Evolutionary conservation across 2,797 vertebrate species (phyloP), one percentile per base, ranked within the genome.

Genomic region (Amblyraja radiata): DNA sequence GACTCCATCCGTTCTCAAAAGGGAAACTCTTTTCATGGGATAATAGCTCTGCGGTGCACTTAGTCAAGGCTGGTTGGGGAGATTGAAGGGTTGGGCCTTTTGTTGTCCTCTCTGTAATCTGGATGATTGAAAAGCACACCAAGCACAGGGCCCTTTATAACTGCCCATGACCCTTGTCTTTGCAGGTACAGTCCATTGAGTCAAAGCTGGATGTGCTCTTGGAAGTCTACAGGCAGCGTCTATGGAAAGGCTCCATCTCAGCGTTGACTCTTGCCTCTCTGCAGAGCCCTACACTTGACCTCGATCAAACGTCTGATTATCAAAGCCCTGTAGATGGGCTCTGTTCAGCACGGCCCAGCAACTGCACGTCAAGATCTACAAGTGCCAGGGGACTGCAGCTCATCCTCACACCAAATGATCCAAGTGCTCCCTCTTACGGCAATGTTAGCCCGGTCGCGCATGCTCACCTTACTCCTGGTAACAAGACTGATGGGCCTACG

Each of bases 221-320:
- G 80, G 99, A 99, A 94, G 98, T 99, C 94, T 99, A 99, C 93
- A 97, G 98, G 13, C 98, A 99, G 95, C 98, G 98, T 94, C 95
- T 99, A 94, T 96, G 97, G 77, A 99, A 99, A 96, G 98, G 99
- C 94, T 97, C 98, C 0, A 97, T 98, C 1, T 99, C 98, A 0
- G 97, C 98, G 1, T 97, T 99, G 94, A 96, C 98, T 0, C 96
- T 99, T 93, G 97, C 98, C 94, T 98, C 99, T 6, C 96, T 98
- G 95, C 97, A 97, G 94, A 97, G 96, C 95, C 98, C 98, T 0
- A 95, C 98, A 93, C 98, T 99, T 2, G 98, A 99, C 96, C 97
- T 98, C 95, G 98, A 99, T 94, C 98, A 98, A 95, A 99, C 98
- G 23, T 99, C 98, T 5, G 98, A 98, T 96, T 99, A 98, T 96